These are phyloP conservation scores for Varanus salvator DNA, from an alignment of 2,113 vertebrate genomes.

Conservation along the genomic window DNA sequence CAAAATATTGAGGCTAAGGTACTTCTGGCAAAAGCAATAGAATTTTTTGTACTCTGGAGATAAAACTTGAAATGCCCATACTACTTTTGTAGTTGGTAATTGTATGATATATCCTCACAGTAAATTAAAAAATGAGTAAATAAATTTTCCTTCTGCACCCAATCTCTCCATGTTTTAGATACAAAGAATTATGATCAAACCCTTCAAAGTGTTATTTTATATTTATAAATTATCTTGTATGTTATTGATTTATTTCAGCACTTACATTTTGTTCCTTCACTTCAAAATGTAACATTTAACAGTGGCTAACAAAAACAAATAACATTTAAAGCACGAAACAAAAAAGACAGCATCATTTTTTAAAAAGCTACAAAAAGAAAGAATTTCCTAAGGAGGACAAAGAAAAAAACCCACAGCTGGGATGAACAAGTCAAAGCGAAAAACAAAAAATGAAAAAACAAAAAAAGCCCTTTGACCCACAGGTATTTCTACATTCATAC, in stretches of 20 bases:
- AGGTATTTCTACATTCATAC: background rate
- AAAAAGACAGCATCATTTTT: background rate
- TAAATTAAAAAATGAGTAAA: conserved; percentile 49
- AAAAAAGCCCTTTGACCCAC: no score
- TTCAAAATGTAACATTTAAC: background rate
- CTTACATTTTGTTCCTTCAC: background rate
- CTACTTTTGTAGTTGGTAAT: conserved; percentile 36
- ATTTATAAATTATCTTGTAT: background rate
- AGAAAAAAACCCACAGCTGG: no score
- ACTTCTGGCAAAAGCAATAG: conserved; percentile 61
- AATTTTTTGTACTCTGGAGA: conserved; percentile 38
- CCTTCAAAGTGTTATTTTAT: background rate
- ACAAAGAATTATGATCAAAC: background rate
- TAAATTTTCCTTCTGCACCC: background rate
- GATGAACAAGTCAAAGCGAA: no score
- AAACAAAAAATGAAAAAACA: no score
- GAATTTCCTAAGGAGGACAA: background rate
- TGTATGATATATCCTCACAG: conserved; percentile 27
- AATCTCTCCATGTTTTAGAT: conserved; percentile 36
- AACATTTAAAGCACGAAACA: background rate
- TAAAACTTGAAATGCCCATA: conserved; percentile 30
- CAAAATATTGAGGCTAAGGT: conserved; percentile 68
- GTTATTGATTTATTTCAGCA: background rate
- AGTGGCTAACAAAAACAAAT: background rate
- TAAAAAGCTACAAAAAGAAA: background rate